phyloP scores from a whole-genome alignment of 2,888 invertebrate genomes.

The Brachyptera risi region DNA sequence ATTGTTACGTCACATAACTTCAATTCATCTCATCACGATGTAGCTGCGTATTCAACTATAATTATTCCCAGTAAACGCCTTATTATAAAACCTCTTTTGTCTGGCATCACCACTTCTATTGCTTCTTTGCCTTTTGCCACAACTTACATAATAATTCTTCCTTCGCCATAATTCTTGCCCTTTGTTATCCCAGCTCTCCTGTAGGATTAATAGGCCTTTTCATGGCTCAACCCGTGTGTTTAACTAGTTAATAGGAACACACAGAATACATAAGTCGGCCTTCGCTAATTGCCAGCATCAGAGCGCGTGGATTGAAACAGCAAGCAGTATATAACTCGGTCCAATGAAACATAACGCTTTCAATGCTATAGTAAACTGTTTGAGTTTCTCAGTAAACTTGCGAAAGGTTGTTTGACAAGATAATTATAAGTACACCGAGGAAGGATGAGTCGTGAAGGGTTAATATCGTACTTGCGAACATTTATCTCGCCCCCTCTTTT shows the following conservation, averaged over 20 bases:
- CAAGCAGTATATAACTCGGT: not conserved
- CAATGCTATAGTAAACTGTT: conserved; percentile 23
- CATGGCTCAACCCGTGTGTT: conserved; percentile 12
- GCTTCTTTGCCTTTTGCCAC: too few species aligned
- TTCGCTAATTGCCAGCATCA: conserved; percentile 24
- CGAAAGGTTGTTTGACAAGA: conserved; percentile 30
- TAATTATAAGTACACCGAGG: conserved; percentile 25
- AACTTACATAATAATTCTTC: not conserved
- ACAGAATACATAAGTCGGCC: conserved; percentile 22
- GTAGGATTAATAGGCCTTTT: conserved; percentile 12
- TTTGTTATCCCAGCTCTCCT: not conserved
- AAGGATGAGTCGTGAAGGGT: conserved; percentile 12
- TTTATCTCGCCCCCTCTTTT: not conserved
- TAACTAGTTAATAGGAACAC: conserved; percentile 26
- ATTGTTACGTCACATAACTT: too few species aligned
- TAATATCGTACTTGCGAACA: conserved; percentile 14
- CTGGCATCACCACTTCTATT: too few species aligned
- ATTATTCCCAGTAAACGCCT: not conserved
- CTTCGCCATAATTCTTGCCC: not conserved
- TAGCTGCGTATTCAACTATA: not conserved
- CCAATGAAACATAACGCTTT: not conserved
- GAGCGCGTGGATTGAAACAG: conserved; percentile 25
- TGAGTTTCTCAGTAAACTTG: conserved; percentile 27
- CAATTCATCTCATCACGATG: too few species aligned
- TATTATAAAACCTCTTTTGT: too few species aligned